Conservation (phyloP, 2,797 vertebrate genomes). For the Mormyrops attenuatus region DNA sequence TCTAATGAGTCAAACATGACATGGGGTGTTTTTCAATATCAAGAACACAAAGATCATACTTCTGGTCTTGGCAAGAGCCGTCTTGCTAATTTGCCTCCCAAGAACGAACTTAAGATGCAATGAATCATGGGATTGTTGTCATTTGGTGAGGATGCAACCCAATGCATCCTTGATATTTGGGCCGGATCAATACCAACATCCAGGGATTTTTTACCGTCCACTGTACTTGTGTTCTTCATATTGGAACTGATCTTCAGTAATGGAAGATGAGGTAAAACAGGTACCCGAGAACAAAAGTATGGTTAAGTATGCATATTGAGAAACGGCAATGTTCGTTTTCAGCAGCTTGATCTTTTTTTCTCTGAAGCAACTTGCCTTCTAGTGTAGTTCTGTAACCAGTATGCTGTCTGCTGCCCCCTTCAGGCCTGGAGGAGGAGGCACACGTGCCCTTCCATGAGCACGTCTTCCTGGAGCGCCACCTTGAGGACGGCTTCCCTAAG, state of each 20-base stretch:
- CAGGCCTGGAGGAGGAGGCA: slow-evolving; percentile 82
- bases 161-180: not conserved
- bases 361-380: not conserved
- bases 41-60: not conserved
- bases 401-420: not conserved
- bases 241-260: not conserved
- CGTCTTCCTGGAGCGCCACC: slow-evolving; percentile 82
- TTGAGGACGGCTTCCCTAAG: slow-evolving; percentile 74
- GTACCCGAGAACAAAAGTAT: not conserved
- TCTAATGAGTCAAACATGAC: not conserved
- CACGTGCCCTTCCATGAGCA: slow-evolving; percentile 86
- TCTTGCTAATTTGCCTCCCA: not conserved
- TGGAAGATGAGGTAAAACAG: not conserved
- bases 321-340: not conserved
- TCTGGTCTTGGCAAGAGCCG: not conserved
- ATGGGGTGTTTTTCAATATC: not conserved
- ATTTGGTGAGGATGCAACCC: not conserved
- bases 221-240: not conserved
- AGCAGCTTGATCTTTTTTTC: not conserved
- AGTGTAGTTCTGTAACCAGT: not conserved
- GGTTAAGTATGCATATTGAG: not conserved
- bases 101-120: not conserved
- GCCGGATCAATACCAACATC: not conserved
- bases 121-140: not conserved
- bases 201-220: not conserved